These are phyloP conservation scores for Drymonia ruficornis DNA, from an alignment of 2,888 invertebrate species.

Conservation along the genomic window DNA sequence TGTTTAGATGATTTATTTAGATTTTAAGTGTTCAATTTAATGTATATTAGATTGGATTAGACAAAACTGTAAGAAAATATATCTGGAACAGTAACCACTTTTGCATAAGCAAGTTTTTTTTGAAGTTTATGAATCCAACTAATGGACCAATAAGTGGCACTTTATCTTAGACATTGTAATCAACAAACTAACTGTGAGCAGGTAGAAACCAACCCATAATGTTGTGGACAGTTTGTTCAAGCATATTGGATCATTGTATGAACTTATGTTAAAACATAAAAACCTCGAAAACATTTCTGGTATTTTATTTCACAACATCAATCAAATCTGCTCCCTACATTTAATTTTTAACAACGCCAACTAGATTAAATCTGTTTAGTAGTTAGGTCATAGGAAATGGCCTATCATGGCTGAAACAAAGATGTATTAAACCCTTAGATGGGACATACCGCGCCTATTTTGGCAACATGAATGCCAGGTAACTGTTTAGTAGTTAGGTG, in stretches of 20 bases:
- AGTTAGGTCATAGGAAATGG: no score
- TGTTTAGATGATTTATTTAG: constrained; percentile 82
- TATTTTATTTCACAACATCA: constrained; percentile 60
- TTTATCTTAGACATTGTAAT: constrained; percentile 58
- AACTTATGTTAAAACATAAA: constrained; percentile 82
- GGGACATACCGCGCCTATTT: no score
- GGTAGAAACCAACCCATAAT: constrained; percentile 54
- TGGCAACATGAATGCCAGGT: no score
- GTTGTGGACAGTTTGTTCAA: constrained; percentile 74
- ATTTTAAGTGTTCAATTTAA: constrained; percentile 80
- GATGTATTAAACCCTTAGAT: no score
- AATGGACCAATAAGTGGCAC: constrained; percentile 78
- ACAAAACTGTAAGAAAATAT: constrained; percentile 54
- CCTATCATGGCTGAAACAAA: no score
- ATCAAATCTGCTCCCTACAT: not conserved
- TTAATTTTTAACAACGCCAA: no score
- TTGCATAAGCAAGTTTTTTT: constrained; percentile 61
- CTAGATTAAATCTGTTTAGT: no score
- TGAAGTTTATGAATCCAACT: constrained; percentile 69
- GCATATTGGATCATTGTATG: constrained; percentile 81
- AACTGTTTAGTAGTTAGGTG: no score
- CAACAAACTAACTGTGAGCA: constrained; percentile 51
- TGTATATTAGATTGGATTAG: constrained; percentile 77
- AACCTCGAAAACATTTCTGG: constrained; percentile 64
- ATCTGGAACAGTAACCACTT: constrained; percentile 59